These are phyloP conservation scores for Macrotus californicus DNA, from an alignment of 2,113 vertebrate species.

Conservation along the genomic window DNA sequence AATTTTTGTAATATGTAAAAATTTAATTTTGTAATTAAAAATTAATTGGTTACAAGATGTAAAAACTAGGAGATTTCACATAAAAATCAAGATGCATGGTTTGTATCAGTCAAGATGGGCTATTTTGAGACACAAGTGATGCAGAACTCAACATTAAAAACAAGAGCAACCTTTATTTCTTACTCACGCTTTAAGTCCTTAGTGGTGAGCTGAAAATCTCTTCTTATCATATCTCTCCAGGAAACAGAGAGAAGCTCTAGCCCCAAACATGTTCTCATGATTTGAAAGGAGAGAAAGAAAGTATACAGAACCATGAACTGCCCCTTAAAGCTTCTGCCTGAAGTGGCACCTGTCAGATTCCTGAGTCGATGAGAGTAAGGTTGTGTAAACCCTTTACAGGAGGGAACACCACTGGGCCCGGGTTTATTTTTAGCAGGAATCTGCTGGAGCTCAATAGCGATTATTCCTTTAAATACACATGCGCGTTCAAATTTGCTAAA, in stretches of 20 bases:
- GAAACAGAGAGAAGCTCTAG: neutral
- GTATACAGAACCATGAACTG: neutral
- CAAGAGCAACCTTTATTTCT: neutral
- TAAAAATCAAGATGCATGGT: neutral
- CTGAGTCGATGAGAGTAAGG: neutral
- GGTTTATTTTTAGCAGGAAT: conserved; percentile 35
- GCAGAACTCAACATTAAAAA: neutral
- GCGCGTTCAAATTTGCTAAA: conserved; percentile 8
- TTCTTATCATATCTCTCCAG: neutral
- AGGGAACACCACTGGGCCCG: neutral
- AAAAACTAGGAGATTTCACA: neutral
- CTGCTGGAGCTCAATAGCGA: neutral
- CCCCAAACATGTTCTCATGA: neutral
- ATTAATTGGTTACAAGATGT: neutral
- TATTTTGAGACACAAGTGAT: neutral
- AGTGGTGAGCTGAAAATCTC: neutral
- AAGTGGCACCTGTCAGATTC: neutral
- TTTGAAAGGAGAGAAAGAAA: neutral
- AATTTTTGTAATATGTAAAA: neutral
- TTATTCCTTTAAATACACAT: conserved; percentile 15
- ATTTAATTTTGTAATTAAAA: neutral
- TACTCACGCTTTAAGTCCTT: neutral
- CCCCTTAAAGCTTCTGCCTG: neutral
- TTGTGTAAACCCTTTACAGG: neutral
- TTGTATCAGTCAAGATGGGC: neutral